phyloP scores from a whole-genome alignment of 53 echinoderm and acorn worm species.

The Arbacia lixula region DNA sequence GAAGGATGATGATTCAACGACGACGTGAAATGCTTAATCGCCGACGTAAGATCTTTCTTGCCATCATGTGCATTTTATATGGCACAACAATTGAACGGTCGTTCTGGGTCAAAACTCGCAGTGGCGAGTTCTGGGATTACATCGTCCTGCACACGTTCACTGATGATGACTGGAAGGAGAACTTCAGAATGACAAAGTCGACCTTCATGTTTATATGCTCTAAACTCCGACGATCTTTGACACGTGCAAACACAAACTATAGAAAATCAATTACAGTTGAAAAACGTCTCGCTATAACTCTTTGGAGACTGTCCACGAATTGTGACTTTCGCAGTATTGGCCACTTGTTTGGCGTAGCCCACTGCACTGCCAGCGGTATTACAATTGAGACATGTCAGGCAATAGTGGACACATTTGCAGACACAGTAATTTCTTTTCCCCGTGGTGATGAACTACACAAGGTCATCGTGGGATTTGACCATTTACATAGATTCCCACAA shows the following conservation, averaged over 20 bases:
- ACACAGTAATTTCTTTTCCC: constrained; percentile 2
- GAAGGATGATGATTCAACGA: no score
- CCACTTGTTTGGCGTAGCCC: constrained; percentile 47
- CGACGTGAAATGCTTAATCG: no score
- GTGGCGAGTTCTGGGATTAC: constrained; percentile 16
- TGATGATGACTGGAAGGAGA: constrained; percentile 33
- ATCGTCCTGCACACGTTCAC: constrained; percentile 18
- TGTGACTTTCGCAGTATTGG: constrained; percentile 13
- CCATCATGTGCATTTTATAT: no score
- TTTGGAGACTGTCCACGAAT: constrained; percentile 46
- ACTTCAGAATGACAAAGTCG: constrained; percentile 42
- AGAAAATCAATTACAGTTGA: constrained; percentile 5
- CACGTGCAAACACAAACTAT: constrained; percentile 11
- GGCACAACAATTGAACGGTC: no score
- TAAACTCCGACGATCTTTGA: not conserved
- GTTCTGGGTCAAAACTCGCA: constrained; percentile 6
- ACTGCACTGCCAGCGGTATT: constrained; percentile 20
- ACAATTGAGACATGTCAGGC: constrained; percentile 13
- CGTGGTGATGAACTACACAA: not conserved
- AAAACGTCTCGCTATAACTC: constrained; percentile 39
- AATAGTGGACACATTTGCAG: constrained; percentile 6
- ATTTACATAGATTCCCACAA: constrained; percentile 24
- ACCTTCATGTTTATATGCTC: constrained; percentile 28
- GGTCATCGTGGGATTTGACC: constrained; percentile 9
- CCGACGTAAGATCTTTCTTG: no score